Conservation (phyloP, 2,113 vertebrate species). For the Strix aluco region DNA sequence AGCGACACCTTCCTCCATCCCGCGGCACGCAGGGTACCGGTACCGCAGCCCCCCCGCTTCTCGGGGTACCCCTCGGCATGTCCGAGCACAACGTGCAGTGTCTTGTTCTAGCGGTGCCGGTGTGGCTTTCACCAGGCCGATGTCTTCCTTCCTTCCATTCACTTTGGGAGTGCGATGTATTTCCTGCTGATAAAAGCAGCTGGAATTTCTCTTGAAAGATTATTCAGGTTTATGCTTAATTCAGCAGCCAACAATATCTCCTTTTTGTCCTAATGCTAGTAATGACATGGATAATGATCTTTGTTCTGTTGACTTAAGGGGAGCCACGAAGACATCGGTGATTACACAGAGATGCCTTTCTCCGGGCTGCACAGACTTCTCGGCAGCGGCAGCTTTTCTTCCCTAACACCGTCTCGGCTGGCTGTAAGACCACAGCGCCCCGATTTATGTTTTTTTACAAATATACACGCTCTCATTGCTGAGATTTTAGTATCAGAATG, state of each 20-base stretch:
- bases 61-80: rapidly evolving
- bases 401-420: rapidly evolving
- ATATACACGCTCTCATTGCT: not conserved
- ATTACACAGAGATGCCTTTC: not conserved
- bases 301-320: not conserved
- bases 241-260: not conserved
- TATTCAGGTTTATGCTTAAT: not conserved
- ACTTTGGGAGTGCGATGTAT: not conserved
- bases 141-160: not conserved
- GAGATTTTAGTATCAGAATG: not conserved
- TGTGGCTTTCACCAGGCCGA: not conserved
- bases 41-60: rapidly evolving
- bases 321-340: not conserved
- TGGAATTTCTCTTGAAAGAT: not conserved
- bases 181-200: not conserved
- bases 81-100: rapidly evolving
- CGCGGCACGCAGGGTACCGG: too few relatives aligned
- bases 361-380: not conserved
- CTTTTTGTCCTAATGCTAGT: not conserved
- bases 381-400: not conserved
- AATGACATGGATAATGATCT: not conserved
- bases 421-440: not conserved
- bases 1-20: not conserved
- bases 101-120: rapidly evolving
- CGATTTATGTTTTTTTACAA: not conserved